Evolutionary conservation across 2,888 invertebrate genomes (phyloP), one percentile per base, ranked within the genome.

Genomic region (Nudaria mundana): DNA sequence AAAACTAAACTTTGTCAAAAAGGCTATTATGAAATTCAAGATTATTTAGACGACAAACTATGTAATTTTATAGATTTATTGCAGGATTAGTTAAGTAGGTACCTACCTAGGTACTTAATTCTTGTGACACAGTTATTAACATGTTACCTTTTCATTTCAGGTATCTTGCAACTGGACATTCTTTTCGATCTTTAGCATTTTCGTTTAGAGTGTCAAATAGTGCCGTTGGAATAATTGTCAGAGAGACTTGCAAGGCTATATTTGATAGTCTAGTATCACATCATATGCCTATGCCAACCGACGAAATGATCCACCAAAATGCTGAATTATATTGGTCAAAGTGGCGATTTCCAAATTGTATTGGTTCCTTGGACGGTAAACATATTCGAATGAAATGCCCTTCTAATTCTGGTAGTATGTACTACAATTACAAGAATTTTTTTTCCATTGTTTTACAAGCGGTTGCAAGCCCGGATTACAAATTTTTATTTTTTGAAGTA

Each of bases 361-460:
- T 26, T 30, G 32, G 33, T 23, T 22, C 16, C 20, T 24, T 31
- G 24, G 36, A 37, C 14, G 28, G 37, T 10, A 37, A 35, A 31
- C 30, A 37, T 40, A 35, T 40, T 34, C 24, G 40, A 11, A 40
- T 40, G 35, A 40, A 34, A 3, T 34, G 30, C 25, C 42, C 32
- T 30, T 12, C n/a, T 12, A 28, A 42, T 16, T 32, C 42, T 38
- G 38, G 38, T 8, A 42, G 31, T 13, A 32, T 42, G 42, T 38
- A 13, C 24, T 34, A 30, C 33, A 33, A 38, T 25, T 43, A 43
- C 33, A 39, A 37, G 38, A 33, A 29, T n/a, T 38, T 38, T 30
- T 38, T 28, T 10, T 38, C 22, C 38, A 39, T 43, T 32, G 16
- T 43, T 33, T 26, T 39, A 30, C 33, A 43, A 43, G 43, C 42